Base-by-base conservation (phyloP, 1,140 invertebrate species). In the Drosophila azteca region DNA sequence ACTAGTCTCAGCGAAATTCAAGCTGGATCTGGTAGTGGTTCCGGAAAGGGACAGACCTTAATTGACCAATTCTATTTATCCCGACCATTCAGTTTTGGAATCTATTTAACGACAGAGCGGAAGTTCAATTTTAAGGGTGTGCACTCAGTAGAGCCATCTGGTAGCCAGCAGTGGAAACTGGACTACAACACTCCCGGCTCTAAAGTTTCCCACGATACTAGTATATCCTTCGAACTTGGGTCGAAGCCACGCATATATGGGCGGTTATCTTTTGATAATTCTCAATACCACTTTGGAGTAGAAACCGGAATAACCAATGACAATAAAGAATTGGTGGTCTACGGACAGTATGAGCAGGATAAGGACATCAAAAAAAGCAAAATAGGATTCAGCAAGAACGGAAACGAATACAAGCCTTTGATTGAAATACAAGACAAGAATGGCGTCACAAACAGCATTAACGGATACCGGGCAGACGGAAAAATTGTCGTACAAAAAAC, bases 171-270 rank as follows among this genome's bases (percentile, higher is more conserved):
- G 41, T 77, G 93, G 39, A 95, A 96, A 81, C 71, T 96, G 1
- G 85, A 94, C 0, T 92, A 96, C 31, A 95, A 96, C 69, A 95
- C 95, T 29, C 93, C 94, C 51, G 95, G 94, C 26, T 95, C 95
- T 1, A 94, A 94, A 79, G 93, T 92, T 0, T 93, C 94, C 17
- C 94, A 95, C 49, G 94, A 94, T 49, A 83, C 84, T 6, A 74
- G 55, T 51, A 20, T 91, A 0, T 57, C 63, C 4, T 67, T 91
- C 39, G 79, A 91, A 15, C 45, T 90, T 1, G 82, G 85, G 13
- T 61, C 73, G 2, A 77, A 74, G 39, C 85, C 85, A 8, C 76
- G 52, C 6, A 69, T 61, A 0, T 91, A 67, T 44, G 69, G 65
- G 6, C 77, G 87, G 8, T 26, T 80, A 6, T 61, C 77, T 1